These are phyloP conservation scores for Drosophila kohkoa DNA, from an alignment of 1,140 invertebrate genomes.

Conservation along the genomic window DNA sequence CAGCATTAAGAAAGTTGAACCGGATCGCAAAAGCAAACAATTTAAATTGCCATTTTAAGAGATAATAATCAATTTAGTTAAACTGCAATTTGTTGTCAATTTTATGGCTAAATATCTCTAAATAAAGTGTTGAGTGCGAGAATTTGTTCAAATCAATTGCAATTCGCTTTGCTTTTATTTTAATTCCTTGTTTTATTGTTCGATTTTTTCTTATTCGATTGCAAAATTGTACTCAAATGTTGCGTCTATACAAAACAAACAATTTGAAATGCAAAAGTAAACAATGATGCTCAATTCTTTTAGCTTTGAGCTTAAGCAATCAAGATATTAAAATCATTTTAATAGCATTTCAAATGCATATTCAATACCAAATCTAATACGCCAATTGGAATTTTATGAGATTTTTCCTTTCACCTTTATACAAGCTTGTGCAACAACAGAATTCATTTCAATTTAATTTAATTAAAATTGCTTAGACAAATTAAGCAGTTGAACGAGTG, in stretches of 20 bases:
- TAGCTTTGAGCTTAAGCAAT: neutral
- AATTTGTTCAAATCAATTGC: neutral
- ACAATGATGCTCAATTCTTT: neutral
- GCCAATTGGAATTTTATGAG: neutral
- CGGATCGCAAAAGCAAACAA: slow-evolving; percentile 9
- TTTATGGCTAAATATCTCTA: neutral
- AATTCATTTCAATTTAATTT: neutral
- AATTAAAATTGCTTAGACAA: slow-evolving; percentile 2
- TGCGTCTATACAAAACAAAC: neutral
- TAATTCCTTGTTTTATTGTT: neutral
- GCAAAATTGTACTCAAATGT: neutral
- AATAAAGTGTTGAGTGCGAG: neutral
- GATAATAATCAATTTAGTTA: neutral
- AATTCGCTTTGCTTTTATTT: neutral
- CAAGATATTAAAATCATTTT: neutral
- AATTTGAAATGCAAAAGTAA: neutral
- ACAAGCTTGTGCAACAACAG: neutral
- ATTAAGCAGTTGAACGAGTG: neutral
- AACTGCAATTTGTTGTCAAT: neutral
- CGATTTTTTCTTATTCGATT: neutral
- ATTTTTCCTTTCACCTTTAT: neutral
- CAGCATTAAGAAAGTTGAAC: slow-evolving; percentile 1
- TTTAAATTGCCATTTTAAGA: neutral
- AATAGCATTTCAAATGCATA: neutral
- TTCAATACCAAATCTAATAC: too few species aligned